Percentiles rank a stretch among this genome's conserved stretches.
These are phyloP conservation scores for Agapostemon virescens DNA, from an alignment of 2,888 invertebrate genomes.

Conservation along the genomic window DNA sequence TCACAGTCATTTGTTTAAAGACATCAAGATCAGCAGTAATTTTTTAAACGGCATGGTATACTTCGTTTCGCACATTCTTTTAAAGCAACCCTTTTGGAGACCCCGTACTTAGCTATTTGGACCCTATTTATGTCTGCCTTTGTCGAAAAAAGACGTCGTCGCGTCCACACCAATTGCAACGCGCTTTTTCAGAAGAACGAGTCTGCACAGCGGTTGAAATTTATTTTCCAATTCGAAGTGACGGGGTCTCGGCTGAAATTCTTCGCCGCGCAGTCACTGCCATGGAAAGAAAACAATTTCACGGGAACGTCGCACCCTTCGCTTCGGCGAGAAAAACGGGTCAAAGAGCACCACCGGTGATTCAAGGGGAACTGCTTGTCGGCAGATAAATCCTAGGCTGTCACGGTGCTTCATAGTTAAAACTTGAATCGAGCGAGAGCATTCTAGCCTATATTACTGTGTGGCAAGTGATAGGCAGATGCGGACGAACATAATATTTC, in stretches of 20 bases:
- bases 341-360: background rate
- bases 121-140: background rate
- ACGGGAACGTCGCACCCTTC: too few relatives aligned
- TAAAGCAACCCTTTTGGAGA: too few relatives aligned
- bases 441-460: background rate
- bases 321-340: background rate
- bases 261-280: background rate
- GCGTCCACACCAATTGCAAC: background rate
- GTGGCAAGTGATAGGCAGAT: background rate
- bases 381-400: constrained; percentile 5
- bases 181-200: background rate
- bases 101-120: background rate
- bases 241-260: background rate
- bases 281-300: constrained; percentile 8
- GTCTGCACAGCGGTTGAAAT: background rate
- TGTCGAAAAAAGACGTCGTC: background rate
- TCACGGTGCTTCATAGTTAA: background rate
- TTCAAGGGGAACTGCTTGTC: background rate
- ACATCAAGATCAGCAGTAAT: too few relatives aligned
- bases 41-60: too few relatives aligned
- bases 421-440: background rate
- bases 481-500: background rate
- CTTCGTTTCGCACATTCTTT: background rate
- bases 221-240: background rate
- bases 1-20: too few relatives aligned